Percentiles rank a stretch among this genome's conserved stretches.
phyloP scores from a whole-genome alignment of 1,140 invertebrate species.

The Schlechtendalia chinensis region DNA sequence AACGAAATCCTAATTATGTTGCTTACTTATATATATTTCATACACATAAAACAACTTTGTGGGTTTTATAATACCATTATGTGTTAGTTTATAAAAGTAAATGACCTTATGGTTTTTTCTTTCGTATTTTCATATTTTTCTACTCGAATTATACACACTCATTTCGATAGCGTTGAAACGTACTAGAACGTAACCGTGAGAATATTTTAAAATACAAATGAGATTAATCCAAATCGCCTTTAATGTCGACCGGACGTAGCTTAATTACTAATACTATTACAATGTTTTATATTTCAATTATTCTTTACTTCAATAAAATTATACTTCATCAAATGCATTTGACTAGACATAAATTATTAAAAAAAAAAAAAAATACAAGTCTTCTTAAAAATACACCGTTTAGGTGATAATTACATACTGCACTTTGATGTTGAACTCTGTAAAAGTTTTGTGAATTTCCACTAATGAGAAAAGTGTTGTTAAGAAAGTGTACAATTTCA shows the following conservation, averaged over 20 bases:
- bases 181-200: neutral
- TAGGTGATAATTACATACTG: neutral
- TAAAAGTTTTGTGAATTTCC: neutral
- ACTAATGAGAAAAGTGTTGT: no score
- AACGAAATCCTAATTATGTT: neutral
- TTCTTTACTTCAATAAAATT: neutral
- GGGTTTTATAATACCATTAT: neutral
- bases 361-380: neutral
- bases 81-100: constrained; percentile 27
- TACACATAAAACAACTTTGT: neutral
- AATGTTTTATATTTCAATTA: constrained; percentile 13
- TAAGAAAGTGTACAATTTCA: no score
- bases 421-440: neutral
- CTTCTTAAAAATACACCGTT: neutral
- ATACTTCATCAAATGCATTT: neutral
- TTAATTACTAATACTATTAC: constrained; percentile 12
- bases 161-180: neutral
- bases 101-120: constrained; percentile 14
- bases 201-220: constrained; percentile 27
- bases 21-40: neutral
- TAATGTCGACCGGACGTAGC: neutral
- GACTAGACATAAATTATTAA: neutral
- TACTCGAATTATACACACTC: neutral
- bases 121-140: neutral
- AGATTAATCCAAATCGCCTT: constrained; percentile 18